A percentile compares a stretch with the other conserved stretches of the same genome.
These are phyloP conservation scores for Leptinotarsa defecta DNA, from an alignment of 1,140 invertebrate genomes.

Conservation along the genomic window DNA sequence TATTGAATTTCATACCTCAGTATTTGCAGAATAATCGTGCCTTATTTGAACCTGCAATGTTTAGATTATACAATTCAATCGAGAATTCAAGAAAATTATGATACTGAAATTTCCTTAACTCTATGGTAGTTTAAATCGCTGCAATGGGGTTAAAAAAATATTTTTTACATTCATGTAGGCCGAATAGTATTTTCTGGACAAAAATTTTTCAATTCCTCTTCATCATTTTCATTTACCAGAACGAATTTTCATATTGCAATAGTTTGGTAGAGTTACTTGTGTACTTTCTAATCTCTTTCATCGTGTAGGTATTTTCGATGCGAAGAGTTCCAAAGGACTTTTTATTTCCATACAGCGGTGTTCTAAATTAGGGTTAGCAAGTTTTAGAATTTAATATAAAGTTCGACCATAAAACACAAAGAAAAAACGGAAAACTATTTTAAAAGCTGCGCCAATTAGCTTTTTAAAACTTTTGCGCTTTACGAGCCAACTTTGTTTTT, in stretches of 20 bases:
- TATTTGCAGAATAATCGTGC: too few species aligned
- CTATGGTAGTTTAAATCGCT: too few species aligned
- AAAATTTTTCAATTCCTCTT: too few species aligned
- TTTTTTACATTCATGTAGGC: too few species aligned
- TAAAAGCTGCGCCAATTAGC: conserved; percentile 31
- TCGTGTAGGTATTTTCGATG: conserved; percentile 6
- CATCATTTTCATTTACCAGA: too few species aligned
- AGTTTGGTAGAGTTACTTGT: neutral
- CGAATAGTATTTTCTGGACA: too few species aligned
- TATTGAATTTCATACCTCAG: too few species aligned
- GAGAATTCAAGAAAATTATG: too few species aligned
- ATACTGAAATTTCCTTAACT: too few species aligned
- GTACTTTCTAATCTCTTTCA: conserved; percentile 17
- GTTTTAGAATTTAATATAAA: conserved; percentile 34
- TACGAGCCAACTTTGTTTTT: conserved; percentile 32
- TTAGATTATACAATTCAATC: too few species aligned
- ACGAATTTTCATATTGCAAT: neutral
- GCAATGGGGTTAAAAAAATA: too few species aligned
- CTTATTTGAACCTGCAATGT: too few species aligned
- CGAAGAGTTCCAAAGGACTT: conserved; percentile 11
- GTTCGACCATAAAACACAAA: conserved; percentile 26
- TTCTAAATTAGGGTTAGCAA: conserved; percentile 31
- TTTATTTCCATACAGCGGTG: conserved; percentile 28
- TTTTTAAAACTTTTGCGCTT: conserved; percentile 24
- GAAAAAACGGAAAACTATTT: conserved; percentile 30